Evolutionary conservation across 2,113 vertebrate species (phyloP), one percentile per base, ranked within the genome.

Genomic region (Dascyllus trimaculatus): DNA sequence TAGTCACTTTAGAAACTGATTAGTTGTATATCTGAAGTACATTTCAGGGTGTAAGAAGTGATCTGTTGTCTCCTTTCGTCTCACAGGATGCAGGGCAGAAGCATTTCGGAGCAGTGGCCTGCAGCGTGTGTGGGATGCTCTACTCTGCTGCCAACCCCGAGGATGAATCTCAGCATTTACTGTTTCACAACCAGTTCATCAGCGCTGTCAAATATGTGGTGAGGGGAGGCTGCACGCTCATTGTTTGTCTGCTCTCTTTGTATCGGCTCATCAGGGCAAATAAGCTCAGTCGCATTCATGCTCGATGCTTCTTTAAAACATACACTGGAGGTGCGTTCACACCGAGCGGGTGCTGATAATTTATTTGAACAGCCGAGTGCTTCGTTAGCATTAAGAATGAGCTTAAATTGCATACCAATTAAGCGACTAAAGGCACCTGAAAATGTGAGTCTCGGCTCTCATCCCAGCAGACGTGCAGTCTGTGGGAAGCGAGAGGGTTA

Each of bases 131-230:
- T 94, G 98, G 98, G 89, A 99, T 99, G 98, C 95, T 99, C 64
- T 99, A 99, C 73, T 97, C 98, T 14, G 96, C 96, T 32, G 96
- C 97, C 88, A 98, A 97, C 90, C 96, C 97, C 2, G 98, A 99
- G 78, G 98, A 99, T 80, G 98, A 99, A 92, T 96, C 98, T 25
- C 98, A 99, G 43, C 98, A 99, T 88, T 92, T 99, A 22, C 96
- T 98, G 45, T 99, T 99, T 89, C 98, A 99, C 93, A 99, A 98
- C 92, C 98, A 98, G 90, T 99, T 99, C 89, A 96, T 99, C 94
- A 98, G 98, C 80, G 97, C 98, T 78, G 97, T 99, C 78, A 97
- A 95, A 96, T 99, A 99, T 11, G 98, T 99, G 97, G 98, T 99
- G 96, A 95, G 97, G 71, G 46, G 86, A 29, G 3, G 18, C 57